Evolutionary conservation across 2,113 vertebrate genomes (phyloP).

Genomic region (Ophthalmolycus amberensis): DNA sequence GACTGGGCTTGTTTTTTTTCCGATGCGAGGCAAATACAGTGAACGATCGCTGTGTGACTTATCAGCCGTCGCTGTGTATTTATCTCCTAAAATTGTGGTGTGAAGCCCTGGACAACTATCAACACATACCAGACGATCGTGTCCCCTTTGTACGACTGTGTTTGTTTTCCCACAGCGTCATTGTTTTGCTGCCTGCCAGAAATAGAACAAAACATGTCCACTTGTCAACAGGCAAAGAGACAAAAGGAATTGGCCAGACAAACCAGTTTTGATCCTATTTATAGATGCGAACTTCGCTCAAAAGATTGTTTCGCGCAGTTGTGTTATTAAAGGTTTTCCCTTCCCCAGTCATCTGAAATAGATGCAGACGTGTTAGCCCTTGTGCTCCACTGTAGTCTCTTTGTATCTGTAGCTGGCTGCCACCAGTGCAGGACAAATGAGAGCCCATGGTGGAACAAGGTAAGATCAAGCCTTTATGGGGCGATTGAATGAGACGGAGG

Average conservation of each 20-base stretch:
- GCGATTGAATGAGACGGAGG: conserved; percentile 44
- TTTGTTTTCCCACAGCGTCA: conserved; percentile 69
- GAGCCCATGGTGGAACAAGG: conserved; percentile 25
- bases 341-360: conserved; percentile 62
- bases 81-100: conserved; percentile 4
- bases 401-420: conserved; percentile 22
- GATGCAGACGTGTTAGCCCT: conserved; percentile 46
- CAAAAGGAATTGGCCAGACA: conserved; percentile 65
- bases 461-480: conserved; percentile 38
- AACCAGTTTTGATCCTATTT: conserved; percentile 71
- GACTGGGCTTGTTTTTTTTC: conserved; percentile 12
- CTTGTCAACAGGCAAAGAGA: conserved; percentile 63
- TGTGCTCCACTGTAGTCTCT: conserved; percentile 30
- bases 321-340: conserved; percentile 68
- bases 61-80: conserved; percentile 9
- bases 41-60: not conserved
- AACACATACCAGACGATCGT: conserved; percentile 18
- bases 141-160: conserved; percentile 38
- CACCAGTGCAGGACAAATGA: conserved; percentile 28
- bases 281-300: conserved; percentile 40
- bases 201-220: conserved; percentile 64
- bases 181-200: conserved; percentile 64
- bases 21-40: conserved; percentile 18
- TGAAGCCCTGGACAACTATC: conserved; percentile 7
- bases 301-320: conserved; percentile 63